Conservation (phyloP, 2,888 invertebrate genomes). For the Sisyra nigra region DNA sequence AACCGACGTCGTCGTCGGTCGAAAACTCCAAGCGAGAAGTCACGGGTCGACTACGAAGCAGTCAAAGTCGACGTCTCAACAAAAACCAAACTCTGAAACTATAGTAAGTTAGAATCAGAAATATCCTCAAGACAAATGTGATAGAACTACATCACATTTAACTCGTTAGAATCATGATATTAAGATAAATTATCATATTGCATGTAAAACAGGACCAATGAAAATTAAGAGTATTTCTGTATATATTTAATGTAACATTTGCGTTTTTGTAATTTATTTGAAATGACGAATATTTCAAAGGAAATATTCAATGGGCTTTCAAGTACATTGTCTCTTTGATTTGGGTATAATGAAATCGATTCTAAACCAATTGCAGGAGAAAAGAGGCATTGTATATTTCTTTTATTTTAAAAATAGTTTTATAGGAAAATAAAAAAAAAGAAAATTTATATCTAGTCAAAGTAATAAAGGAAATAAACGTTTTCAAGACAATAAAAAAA, state of each 20-base stretch:
- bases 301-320: no score
- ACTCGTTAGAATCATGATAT: not conserved
- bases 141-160: conserved; percentile 1
- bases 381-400: not conserved
- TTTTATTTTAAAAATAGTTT: not conserved
- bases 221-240: no score
- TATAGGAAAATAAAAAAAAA: conserved; percentile 1
- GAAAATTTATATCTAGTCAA: no score
- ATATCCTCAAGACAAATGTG: not conserved
- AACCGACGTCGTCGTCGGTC: no score
- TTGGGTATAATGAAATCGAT: not conserved
- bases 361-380: not conserved
- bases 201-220: no score
- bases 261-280: no score
- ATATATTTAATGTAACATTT: no score
- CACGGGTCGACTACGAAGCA: conserved; percentile 32
- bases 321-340: no score
- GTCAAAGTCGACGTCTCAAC: conserved; percentile 20
- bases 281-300: no score
- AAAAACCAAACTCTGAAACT: no score
- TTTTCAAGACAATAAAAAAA: not conserved
- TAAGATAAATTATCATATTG: not conserved
- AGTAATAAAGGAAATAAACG: not conserved
- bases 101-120: no score
- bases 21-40: conserved; percentile 20